Percentiles rank a stretch among this genome's conserved stretches.
Evolutionary conservation across 2,888 invertebrate species (phyloP).

Genomic region (Plebejus argus): DNA sequence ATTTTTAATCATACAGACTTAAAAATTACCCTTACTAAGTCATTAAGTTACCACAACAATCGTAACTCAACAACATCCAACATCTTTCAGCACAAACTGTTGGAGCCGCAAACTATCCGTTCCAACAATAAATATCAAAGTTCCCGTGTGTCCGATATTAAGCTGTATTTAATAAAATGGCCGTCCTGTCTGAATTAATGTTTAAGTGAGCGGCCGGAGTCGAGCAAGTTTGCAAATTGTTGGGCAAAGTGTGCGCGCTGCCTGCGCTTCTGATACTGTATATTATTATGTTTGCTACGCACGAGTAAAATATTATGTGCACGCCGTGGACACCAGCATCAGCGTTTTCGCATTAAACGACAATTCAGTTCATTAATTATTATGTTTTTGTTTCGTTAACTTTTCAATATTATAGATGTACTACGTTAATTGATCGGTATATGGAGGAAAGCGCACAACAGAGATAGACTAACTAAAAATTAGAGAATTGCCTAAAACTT

Average conservation of each 20-base stretch:
- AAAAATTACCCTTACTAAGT: no score
- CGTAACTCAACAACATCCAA: not conserved
- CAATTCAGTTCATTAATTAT: not conserved
- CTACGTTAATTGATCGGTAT: no score
- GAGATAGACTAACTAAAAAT: no score
- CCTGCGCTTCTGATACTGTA: conserved; percentile 22
- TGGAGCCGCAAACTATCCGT: not conserved
- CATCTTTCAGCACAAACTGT: not conserved
- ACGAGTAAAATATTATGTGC: conserved; percentile 19
- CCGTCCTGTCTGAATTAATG: conserved; percentile 26
- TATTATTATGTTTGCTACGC: conserved; percentile 28
- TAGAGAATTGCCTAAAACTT: not conserved
- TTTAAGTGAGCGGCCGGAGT: conserved; percentile 28
- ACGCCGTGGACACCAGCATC: conserved; percentile 6
- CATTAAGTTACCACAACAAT: not conserved
- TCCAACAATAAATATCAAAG: conserved; percentile 16
- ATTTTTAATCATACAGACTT: no score
- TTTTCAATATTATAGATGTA: no score
- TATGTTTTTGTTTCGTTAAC: no score
- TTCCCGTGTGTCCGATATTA: conserved; percentile 26
- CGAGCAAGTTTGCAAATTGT: conserved; percentile 26
- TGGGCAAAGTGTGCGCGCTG: conserved; percentile 23
- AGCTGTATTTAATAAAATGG: conserved; percentile 27
- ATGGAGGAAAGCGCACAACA: no score
- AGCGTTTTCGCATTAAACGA: not conserved